Conservation (phyloP, 2,888 invertebrate species). For the Hemaris fuciformis region DNA sequence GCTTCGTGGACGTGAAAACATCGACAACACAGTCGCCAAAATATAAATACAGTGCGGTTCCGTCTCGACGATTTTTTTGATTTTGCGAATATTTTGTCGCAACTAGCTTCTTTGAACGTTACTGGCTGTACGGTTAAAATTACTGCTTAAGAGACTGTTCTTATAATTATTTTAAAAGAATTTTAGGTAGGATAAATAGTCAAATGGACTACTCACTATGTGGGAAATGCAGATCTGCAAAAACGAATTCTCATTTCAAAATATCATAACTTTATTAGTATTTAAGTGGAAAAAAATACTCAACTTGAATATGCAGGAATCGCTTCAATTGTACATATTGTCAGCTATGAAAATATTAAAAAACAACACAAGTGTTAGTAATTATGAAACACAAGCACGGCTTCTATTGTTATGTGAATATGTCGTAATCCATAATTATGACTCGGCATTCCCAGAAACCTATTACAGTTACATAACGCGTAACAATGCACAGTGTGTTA, state of each 20-base stretch:
- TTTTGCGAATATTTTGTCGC: background rate
- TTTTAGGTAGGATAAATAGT: too few relatives aligned
- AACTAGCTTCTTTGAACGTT: too few relatives aligned
- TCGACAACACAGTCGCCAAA: constrained; percentile 55
- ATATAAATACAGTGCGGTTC: constrained; percentile 47
- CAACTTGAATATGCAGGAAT: too few relatives aligned
- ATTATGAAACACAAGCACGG: constrained; percentile 4
- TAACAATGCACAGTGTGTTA: background rate
- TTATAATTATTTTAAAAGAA: too few relatives aligned
- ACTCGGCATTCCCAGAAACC: background rate
- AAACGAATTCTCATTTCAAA: too few relatives aligned
- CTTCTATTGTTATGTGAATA: background rate
- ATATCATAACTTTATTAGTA: too few relatives aligned
- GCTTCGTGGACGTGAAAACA: constrained; percentile 65
- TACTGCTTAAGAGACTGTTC: too few relatives aligned
- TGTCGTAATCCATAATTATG: background rate
- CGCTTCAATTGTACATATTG: background rate
- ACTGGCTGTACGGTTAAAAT: too few relatives aligned
- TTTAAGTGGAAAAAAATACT: too few relatives aligned
- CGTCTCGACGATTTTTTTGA: constrained; percentile 23
- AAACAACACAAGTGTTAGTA: background rate
- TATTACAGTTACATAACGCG: background rate
- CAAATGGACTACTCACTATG: too few relatives aligned
- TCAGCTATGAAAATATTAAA: background rate
- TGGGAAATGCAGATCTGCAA: too few relatives aligned